These are phyloP conservation scores for Lottia gigantea DNA, from an alignment of 2,888 invertebrate species.

Conservation along the genomic window DNA sequence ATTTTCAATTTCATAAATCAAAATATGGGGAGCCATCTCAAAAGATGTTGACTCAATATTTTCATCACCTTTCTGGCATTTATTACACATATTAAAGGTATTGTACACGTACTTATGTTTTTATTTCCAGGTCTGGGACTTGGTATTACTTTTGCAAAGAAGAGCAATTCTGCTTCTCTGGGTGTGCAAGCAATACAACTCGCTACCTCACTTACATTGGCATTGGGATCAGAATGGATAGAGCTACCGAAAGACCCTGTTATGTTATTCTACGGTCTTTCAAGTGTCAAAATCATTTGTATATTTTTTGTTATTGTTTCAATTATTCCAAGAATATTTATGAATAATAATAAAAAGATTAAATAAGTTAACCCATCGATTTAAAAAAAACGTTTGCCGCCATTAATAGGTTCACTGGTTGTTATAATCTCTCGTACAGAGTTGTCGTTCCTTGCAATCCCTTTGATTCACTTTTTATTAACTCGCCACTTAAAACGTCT, in stretches of 20 bases:
- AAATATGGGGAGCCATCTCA: too few species aligned
- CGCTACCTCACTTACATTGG: constrained; percentile 3
- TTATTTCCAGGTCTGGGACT: constrained; percentile 9
- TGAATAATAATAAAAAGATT: not conserved
- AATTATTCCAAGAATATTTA: constrained; percentile 20
- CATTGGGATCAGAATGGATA: constrained; percentile 5
- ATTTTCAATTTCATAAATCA: too few species aligned
- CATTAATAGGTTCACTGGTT: too few species aligned
- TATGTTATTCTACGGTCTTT: constrained; percentile 19
- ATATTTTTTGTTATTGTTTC: constrained; percentile 18
- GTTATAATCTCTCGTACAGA: too few species aligned
- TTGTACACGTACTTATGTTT: too few species aligned
- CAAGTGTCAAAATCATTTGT: constrained; percentile 20
- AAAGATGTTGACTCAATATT: too few species aligned
- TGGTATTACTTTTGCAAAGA: not conserved
- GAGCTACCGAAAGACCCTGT: constrained; percentile 18
- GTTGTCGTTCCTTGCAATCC: too few species aligned
- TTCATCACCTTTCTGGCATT: too few species aligned
- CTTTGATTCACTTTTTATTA: too few species aligned
- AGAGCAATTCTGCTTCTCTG: not conserved
- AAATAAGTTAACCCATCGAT: not conserved
- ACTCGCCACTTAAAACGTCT: too few species aligned
- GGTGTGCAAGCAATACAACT: not conserved
- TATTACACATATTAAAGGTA: too few species aligned
- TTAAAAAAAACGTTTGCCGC: too few species aligned